A percentile compares a stretch with the other conserved stretches of the same genome.
phyloP scores from a whole-genome alignment of 2,888 invertebrate genomes.

The Ryuthela nishihirai region DNA sequence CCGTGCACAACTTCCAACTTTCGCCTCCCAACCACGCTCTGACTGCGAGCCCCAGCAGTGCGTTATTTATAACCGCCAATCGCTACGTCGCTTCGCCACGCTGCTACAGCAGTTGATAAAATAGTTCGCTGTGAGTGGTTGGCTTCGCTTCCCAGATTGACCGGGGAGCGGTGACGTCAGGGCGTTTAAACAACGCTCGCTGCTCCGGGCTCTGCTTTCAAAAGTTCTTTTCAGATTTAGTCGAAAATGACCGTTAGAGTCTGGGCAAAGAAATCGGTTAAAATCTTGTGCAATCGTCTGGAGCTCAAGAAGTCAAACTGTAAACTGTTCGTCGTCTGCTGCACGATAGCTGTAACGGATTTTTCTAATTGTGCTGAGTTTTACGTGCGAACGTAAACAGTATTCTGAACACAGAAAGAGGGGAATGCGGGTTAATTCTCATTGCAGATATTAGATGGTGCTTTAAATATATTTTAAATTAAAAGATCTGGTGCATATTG shows the following conservation, averaged over 20 bases:
- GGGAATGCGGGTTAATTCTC: too few species aligned
- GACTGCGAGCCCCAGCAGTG: conserved; percentile 17
- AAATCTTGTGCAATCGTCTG: conserved; percentile 1
- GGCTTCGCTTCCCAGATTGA: conserved; percentile 4
- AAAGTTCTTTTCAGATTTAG: conserved; percentile 9
- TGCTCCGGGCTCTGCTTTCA: conserved; percentile 8
- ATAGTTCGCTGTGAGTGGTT: too few species aligned
- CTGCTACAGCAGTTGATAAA: not conserved
- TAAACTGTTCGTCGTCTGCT: too few species aligned
- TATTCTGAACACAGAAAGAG: too few species aligned
- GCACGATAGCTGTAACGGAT: too few species aligned
- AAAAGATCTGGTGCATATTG: too few species aligned
- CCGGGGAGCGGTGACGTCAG: conserved; percentile 22
- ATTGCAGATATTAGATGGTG: too few species aligned
- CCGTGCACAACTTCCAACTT: not conserved
- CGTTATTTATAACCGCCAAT: conserved; percentile 35
- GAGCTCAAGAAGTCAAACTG: too few species aligned
- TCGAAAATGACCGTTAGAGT: conserved; percentile 23
- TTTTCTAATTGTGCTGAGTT: too few species aligned
- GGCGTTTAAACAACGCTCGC: not conserved
- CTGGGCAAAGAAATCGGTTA: conserved; percentile 9
- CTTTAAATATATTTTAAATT: too few species aligned
- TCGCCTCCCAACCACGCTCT: not conserved
- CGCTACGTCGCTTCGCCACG: conserved; percentile 1
- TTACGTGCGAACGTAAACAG: too few species aligned